Evolutionary conservation across 2,888 invertebrate genomes (phyloP), one percentile per base, ranked within the genome.

Genomic region (Drosophila greeni): DNA sequence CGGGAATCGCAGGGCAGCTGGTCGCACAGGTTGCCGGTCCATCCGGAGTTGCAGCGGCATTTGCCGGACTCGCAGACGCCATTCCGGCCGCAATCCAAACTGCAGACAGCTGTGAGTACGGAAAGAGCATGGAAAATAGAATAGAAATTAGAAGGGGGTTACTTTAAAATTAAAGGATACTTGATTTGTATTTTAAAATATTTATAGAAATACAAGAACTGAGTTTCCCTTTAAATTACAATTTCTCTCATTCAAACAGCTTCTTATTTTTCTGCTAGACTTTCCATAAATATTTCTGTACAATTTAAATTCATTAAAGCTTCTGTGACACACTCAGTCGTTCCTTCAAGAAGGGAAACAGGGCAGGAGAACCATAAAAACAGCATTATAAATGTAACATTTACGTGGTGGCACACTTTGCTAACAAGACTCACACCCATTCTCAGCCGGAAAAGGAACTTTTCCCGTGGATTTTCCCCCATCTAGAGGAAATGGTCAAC

Each of bases 1-100:
- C 97, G 92, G 68, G 92, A 89, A 88, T 98, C 98, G 89, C 98
- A 98, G 24, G 96, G 95, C 74, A 95, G 91, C 85, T 96, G 95
- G 89, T 96, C 96, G 89, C 99, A 99, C 68, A 94, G 92, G 55
- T 94, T 92, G 37, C 98, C 98, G 1, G 95, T 95, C 98, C 98
- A 99, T 37, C 97, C 97, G 34, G 93, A 92, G 74, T 95, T 94
- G 87, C 98, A 99, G 54, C 94, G 93, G 89, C 98, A 99, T 74
- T 94, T 93, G 58, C 96, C 96, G 78, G 95, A 94, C 83, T 96
- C 95, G 88, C 99, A 99, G 56, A 94, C 93, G n/a, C 98, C 98
- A 88, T 98, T 96, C 29, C 93, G 92, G 49, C 97, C 96, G 86
- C 99, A 99, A 87, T 97, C 96, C 89, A 97, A 90, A 76, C 95